Percentiles rank a stretch among this genome's conserved stretches.
Conservation (phyloP, 2,888 invertebrate species). For the Pristionchus exspectatus region DNA sequence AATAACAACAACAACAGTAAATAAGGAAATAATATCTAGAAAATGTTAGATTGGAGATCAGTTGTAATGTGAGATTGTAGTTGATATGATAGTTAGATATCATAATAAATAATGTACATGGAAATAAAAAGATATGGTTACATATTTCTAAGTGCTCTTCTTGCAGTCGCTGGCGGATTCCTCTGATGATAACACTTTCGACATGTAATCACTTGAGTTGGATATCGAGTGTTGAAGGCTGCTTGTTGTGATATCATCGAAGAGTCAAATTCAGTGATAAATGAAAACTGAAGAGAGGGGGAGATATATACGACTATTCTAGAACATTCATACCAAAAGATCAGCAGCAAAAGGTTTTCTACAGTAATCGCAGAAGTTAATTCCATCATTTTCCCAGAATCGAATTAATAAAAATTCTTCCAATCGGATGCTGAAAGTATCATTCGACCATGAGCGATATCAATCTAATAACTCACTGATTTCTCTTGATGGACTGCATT, state of each 20-base stretch:
- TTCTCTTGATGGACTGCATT: neutral
- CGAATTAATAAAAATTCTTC: neutral
- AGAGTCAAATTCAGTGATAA: neutral
- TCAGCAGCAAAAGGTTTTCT: neutral
- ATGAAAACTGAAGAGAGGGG: neutral
- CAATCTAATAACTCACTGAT: neutral
- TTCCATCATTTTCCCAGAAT: conserved; percentile 19
- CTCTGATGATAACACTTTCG: neutral
- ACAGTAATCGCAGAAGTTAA: conserved; percentile 24
- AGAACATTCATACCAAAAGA: neutral
- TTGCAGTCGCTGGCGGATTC: neutral
- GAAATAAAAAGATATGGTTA: too few species aligned
- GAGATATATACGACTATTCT: neutral
- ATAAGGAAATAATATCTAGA: neutral
- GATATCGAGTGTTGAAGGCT: neutral
- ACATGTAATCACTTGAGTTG: neutral
- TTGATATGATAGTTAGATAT: neutral
- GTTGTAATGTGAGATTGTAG: neutral
- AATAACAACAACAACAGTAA: neutral
- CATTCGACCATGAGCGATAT: too few species aligned
- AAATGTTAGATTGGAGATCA: neutral
- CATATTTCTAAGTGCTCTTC: too few species aligned
- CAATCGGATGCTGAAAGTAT: neutral
- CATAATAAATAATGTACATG: neutral
- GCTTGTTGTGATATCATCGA: neutral